Evolutionary conservation across 2,113 vertebrate species (phyloP).

Genomic region (Heliornis fulica): DNA sequence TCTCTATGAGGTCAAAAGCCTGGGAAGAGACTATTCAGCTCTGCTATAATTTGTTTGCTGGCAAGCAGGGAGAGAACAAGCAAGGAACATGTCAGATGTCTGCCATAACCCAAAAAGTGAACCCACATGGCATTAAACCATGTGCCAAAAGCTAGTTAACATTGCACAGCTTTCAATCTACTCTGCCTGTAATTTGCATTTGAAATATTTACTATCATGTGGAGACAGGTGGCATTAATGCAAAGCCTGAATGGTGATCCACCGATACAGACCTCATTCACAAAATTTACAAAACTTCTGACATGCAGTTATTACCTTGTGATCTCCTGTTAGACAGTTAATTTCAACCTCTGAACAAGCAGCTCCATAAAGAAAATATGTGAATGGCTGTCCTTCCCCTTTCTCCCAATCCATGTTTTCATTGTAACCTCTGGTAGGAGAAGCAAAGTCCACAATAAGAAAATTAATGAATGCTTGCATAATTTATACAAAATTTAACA

Average conservation of each 20-base stretch:
- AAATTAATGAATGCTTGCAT: neutral
- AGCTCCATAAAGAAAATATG: slow-evolving; percentile 81
- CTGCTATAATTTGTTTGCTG: neutral
- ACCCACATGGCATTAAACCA: neutral
- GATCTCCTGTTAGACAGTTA: slow-evolving; percentile 88
- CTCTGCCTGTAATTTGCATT: neutral
- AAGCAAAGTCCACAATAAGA: neutral
- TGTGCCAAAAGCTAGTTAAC: neutral
- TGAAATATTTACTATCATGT: neutral
- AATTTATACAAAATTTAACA: neutral
- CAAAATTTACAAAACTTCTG: neutral
- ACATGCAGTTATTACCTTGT: slow-evolving; percentile 76
- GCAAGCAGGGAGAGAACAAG: neutral
- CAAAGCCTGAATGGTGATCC: neutral
- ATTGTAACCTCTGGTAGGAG: slow-evolving; percentile 77
- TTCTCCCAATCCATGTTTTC: slow-evolving; percentile 85
- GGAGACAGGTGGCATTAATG: neutral
- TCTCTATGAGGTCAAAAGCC: neutral
- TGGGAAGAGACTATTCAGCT: neutral
- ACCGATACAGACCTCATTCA: neutral
- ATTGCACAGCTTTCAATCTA: neutral
- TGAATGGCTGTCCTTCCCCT: slow-evolving; percentile 80
- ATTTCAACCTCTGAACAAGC: slow-evolving; percentile 90
- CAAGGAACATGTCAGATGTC: neutral
- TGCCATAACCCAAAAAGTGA: neutral